phyloP scores from a whole-genome alignment of 2,113 vertebrate genomes.

The Actenoides hombroni region DNA sequence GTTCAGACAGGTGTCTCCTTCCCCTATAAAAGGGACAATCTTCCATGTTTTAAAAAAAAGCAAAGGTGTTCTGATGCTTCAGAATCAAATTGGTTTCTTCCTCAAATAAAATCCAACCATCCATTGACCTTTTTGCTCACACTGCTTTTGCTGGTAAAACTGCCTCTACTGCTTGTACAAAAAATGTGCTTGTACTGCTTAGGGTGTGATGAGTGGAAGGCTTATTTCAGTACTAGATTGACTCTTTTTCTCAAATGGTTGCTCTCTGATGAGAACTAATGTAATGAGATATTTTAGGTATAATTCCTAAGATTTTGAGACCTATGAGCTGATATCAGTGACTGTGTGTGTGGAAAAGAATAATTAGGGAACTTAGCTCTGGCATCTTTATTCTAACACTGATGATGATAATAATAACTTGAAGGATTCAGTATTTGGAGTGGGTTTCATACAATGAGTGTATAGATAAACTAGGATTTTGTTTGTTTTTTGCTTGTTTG shows the following conservation, averaged over 20 bases:
- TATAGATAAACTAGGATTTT: neutral
- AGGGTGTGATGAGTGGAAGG: neutral
- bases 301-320: neutral
- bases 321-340: neutral
- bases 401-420: neutral
- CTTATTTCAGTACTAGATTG: neutral
- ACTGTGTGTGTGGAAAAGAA: neutral
- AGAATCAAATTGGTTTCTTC: slow-evolving; percentile 2
- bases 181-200: neutral
- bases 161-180: neutral
- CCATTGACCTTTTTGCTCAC: neutral
- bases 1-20: neutral
- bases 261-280: neutral
- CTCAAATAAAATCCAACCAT: neutral
- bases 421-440: neutral
- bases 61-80: neutral
- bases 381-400: neutral
- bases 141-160: neutral
- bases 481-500: neutral
- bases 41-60: neutral
- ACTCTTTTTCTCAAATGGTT: neutral
- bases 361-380: neutral
- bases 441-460: neutral
- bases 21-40: neutral
- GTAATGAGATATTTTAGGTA: neutral